Evolutionary conservation across 2,888 invertebrate genomes (phyloP).

Genomic region (Ectemnius continuus): DNA sequence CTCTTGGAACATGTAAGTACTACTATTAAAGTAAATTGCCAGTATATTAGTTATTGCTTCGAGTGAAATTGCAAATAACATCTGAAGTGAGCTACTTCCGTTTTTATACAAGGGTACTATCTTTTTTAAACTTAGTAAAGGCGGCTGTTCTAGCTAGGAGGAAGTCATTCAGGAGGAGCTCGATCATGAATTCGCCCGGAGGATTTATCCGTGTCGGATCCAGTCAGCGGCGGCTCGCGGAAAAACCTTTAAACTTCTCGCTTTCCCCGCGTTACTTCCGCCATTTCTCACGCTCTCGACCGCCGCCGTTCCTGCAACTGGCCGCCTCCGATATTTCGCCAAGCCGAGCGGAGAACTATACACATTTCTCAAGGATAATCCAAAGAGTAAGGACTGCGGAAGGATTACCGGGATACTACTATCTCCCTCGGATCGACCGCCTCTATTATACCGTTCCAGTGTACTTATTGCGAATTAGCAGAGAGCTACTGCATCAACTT

Average conservation of each 20-base stretch:
- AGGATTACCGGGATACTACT: background rate
- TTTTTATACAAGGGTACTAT: background rate
- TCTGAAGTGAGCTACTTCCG: too few relatives aligned
- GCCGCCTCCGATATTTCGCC: slow-evolving; percentile 31
- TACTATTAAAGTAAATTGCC: too few relatives aligned
- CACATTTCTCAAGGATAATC: slow-evolving; percentile 4
- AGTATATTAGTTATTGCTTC: too few relatives aligned
- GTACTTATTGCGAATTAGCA: background rate
- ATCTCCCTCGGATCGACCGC: background rate
- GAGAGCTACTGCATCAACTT: too few relatives aligned
- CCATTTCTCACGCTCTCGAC: slow-evolving; percentile 48
- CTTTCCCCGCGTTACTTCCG: slow-evolving; percentile 41
- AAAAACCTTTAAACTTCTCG: slow-evolving; percentile 50
- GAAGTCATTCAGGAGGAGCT: slow-evolving; percentile 40
- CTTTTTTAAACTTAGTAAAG: background rate
- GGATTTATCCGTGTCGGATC: slow-evolving; percentile 50
- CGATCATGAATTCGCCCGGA: slow-evolving; percentile 47
- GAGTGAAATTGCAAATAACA: too few relatives aligned
- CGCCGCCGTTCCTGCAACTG: slow-evolving; percentile 19
- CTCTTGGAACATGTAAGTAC: too few relatives aligned
- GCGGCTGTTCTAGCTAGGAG: background rate
- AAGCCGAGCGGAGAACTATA: slow-evolving; percentile 4
- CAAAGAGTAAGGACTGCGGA: slow-evolving; percentile 11
- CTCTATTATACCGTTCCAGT: background rate
- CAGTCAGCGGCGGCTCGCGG: slow-evolving; percentile 23